Percentiles rank a stretch among this genome's conserved stretches.
Conservation (phyloP, 2,888 invertebrate genomes). For the Cephus pulcher region DNA sequence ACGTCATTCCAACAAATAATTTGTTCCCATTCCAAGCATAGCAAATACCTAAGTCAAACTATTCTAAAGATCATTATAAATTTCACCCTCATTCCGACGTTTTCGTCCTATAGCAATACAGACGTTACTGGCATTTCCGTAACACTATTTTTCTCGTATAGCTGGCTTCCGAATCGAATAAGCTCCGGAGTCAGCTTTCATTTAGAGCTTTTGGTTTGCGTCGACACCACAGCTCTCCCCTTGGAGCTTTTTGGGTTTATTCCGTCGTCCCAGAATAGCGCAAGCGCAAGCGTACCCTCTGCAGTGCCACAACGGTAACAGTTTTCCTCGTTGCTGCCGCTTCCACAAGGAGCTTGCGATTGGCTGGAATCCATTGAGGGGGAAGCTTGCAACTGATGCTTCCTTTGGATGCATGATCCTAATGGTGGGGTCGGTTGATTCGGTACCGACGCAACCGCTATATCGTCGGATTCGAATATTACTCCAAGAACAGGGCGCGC, state of each 20-base stretch:
- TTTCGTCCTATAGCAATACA: background rate
- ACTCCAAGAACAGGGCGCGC: constrained; percentile 44
- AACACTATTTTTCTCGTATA: background rate
- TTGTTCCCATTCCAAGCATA: background rate
- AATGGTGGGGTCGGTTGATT: constrained; percentile 26
- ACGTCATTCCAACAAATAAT: background rate
- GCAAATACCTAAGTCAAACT: background rate
- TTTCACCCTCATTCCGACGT: background rate
- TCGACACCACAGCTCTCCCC: background rate
- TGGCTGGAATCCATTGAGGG: constrained; percentile 41
- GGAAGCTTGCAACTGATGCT: constrained; percentile 18
- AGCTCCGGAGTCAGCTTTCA: constrained; percentile 1
- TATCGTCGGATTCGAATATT: constrained; percentile 60
- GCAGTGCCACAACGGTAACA: constrained; percentile 40
- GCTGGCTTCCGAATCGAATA: background rate
- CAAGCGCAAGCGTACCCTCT: constrained; percentile 20
- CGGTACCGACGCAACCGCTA: constrained; percentile 57
- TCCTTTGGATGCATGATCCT: constrained; percentile 17
- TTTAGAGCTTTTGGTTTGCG: background rate
- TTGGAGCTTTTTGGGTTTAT: constrained; percentile 5
- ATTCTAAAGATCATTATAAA: background rate
- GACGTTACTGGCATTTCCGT: background rate
- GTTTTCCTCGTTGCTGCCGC: constrained; percentile 32
- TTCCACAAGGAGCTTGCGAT: constrained; percentile 37
- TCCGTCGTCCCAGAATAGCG: constrained; percentile 21